Percentiles rank a stretch among this genome's conserved stretches.
Evolutionary conservation across 1,140 invertebrate genomes (phyloP).

Genomic region (Medauroidea extradentata): DNA sequence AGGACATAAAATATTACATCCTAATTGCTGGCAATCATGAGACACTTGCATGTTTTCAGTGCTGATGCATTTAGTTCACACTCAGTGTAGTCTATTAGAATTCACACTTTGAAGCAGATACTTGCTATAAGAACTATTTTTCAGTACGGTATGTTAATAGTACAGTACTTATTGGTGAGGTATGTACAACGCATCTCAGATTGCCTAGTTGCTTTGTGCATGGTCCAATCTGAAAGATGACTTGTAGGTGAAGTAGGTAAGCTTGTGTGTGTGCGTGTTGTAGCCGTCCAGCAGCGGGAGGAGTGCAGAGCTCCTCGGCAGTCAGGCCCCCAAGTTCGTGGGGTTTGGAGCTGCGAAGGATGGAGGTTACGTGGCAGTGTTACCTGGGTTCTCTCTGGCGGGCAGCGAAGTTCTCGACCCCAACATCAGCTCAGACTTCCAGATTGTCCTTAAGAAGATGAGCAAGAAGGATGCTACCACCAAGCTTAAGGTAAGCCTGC

Average conservation of each 20-base stretch:
- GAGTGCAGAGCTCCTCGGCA: constrained; percentile 67
- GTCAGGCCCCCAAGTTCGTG: constrained; percentile 56
- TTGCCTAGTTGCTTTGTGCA: too few species aligned
- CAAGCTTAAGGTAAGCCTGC: constrained; percentile 65
- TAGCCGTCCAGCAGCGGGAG: constrained; percentile 80
- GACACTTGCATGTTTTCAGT: too few species aligned
- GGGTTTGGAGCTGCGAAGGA: constrained; percentile 61
- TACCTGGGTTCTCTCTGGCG: constrained; percentile 47
- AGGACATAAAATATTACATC: constrained; percentile 8
- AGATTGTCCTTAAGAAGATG: constrained; percentile 67
- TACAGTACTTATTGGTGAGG: constrained; percentile 24
- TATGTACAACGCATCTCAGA: too few species aligned
- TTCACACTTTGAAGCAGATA: too few species aligned
- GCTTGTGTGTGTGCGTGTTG: too few species aligned
- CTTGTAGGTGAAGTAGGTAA: too few species aligned
- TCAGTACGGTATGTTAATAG: neutral
- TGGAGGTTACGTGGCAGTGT: constrained; percentile 54
- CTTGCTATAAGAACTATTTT: too few species aligned
- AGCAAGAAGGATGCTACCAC: constrained; percentile 82
- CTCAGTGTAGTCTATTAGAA: too few species aligned
- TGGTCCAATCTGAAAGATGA: too few species aligned
- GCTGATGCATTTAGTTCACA: too few species aligned
- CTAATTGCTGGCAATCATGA: too few species aligned
- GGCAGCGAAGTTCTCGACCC: constrained; percentile 52
- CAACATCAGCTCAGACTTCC: constrained; percentile 56